Conservation (phyloP, 92 coral and sea anemone genomes). For the Parazoanthus atlanticus region DNA sequence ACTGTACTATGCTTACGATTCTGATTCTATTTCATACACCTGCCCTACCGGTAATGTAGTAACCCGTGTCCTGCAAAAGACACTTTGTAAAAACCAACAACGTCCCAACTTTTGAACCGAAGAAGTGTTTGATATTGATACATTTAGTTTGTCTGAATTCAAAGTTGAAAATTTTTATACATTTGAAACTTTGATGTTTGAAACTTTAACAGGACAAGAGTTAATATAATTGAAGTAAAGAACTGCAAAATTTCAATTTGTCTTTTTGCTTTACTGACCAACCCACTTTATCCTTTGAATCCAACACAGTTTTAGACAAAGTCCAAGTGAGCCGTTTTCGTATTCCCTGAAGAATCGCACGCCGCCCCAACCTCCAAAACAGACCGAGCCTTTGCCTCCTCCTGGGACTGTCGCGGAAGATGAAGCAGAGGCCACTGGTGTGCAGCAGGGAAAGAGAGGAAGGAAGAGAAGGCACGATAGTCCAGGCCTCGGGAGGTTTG, state of each 20-base stretch:
- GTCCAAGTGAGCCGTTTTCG: conserved; percentile 12
- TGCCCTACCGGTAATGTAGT: no score
- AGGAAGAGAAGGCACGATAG: conserved; percentile 12
- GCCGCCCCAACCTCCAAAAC: conserved; percentile 39
- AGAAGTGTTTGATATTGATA: no score
- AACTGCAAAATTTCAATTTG: background rate
- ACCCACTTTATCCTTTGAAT: background rate
- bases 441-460: conserved; percentile 25
- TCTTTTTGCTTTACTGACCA: background rate
- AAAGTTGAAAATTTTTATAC: no score
- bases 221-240: no score
- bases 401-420: conserved; percentile 26
- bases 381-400: conserved; percentile 32
- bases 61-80: no score
- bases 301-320: conserved; percentile 16
- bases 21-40: no score
- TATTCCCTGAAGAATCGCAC: conserved; percentile 24
- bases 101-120: no score
- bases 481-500: conserved; percentile 13
- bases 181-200: no score
- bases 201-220: no score
- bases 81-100: no score
- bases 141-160: no score
- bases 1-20: no score
- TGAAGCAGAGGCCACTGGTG: background rate